Conservation (phyloP, 2,888 invertebrate species). For the Andrena camellia region DNA sequence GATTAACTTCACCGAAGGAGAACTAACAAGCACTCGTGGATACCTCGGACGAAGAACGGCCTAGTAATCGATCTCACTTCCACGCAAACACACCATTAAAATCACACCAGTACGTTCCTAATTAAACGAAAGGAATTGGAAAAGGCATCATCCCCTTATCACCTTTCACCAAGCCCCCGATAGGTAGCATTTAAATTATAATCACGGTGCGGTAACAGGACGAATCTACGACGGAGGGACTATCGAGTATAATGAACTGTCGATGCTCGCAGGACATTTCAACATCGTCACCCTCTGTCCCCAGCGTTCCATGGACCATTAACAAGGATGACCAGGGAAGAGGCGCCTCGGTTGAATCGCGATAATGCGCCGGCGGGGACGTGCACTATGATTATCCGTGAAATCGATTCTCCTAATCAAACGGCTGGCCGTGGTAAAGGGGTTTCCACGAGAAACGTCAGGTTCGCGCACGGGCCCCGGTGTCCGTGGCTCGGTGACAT, state of each 20-base stretch:
- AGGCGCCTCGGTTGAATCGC: conserved; percentile 21
- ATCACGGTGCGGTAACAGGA: neutral
- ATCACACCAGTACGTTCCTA: too few relatives aligned
- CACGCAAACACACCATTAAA: too few relatives aligned
- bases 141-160: too few relatives aligned
- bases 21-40: too few relatives aligned
- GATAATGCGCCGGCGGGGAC: conserved; percentile 15
- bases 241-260: neutral
- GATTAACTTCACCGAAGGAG: too few relatives aligned
- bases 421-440: conserved; percentile 50
- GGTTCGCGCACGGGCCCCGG: conserved; percentile 7
- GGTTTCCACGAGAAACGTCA: conserved; percentile 23
- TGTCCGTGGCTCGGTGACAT: conserved; percentile 53
- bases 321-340: conserved; percentile 5
- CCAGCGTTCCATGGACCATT: neutral
- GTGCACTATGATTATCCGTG: conserved; percentile 38
- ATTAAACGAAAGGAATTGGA: too few relatives aligned
- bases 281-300: neutral
- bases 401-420: conserved; percentile 56
- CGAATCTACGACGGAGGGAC: neutral
- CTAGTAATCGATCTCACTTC: too few relatives aligned
- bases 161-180: too few relatives aligned
- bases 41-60: too few relatives aligned
- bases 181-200: neutral
- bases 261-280: neutral